phyloP scores from a whole-genome alignment of 2,888 invertebrate genomes.

The Macrosiphum euphorbiae region DNA sequence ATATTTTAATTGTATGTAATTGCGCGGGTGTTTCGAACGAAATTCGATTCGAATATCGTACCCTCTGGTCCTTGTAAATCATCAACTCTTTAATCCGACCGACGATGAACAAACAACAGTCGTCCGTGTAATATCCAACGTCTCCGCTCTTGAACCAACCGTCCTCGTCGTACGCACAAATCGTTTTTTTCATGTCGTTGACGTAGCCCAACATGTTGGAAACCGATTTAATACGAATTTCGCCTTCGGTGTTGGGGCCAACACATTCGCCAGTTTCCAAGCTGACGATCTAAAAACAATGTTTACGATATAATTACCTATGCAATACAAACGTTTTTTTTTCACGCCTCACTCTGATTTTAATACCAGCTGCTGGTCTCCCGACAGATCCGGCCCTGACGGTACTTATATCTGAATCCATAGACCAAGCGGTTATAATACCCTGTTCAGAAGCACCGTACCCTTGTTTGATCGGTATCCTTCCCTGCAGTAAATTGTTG shows the following conservation, averaged over 20 bases:
- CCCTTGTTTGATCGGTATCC: constrained; percentile 48
- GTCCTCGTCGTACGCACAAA: constrained; percentile 43
- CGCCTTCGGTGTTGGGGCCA: constrained; percentile 32
- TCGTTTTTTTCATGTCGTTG: constrained; percentile 28
- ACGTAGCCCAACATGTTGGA: constrained; percentile 30
- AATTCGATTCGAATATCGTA: neutral
- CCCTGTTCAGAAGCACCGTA: constrained; percentile 44
- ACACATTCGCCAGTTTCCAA: constrained; percentile 20
- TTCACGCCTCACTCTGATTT: neutral
- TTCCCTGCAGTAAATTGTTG: neutral
- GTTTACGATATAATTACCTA: neutral
- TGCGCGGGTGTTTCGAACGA: neutral
- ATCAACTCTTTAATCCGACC: constrained; percentile 38
- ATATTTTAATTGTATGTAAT: neutral
- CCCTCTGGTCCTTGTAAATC: constrained; percentile 28
- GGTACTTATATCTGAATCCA: neutral
- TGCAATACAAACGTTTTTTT: neutral
- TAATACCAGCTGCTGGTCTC: constrained; percentile 5
- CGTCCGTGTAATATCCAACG: constrained; percentile 34
- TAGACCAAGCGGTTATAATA: neutral
- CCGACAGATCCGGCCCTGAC: constrained; percentile 30
- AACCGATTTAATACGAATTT: constrained; percentile 32
- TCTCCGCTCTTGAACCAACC: constrained; percentile 45
- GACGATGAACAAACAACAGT: constrained; percentile 20
- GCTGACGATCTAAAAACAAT: neutral